These are phyloP conservation scores for Acrocephalus arundinaceus DNA, from an alignment of 2,113 vertebrate genomes.

Conservation along the genomic window DNA sequence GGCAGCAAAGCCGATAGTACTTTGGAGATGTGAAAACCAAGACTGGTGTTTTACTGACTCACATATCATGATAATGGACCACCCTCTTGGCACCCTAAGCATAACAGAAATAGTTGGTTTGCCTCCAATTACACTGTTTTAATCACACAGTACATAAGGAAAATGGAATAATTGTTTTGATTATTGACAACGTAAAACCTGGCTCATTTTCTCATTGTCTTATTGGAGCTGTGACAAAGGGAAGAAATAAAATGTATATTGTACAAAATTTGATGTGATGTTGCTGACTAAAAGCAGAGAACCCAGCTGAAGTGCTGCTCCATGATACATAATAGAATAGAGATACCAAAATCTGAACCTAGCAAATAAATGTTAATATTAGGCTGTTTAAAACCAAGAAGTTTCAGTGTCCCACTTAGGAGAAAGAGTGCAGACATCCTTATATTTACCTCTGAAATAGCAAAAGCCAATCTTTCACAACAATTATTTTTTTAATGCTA, in stretches of 20 bases:
- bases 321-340: neutral
- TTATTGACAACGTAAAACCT: neutral
- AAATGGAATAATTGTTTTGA: neutral
- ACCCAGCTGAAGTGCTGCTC: neutral
- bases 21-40: neutral
- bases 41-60: neutral
- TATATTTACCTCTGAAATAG: neutral
- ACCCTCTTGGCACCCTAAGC: neutral
- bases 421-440: neutral
- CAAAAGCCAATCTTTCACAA: neutral
- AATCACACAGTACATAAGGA: neutral
- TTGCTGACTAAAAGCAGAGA: neutral
- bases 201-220: neutral
- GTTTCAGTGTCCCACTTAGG: neutral
- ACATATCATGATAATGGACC: neutral
- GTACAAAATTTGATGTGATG: neutral
- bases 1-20: neutral
- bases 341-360: neutral
- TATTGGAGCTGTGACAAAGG: neutral
- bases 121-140: neutral
- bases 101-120: neutral
- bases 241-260: neutral
- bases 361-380: neutral
- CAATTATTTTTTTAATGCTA: neutral
- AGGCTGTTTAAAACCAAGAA: neutral